Conservation (phyloP, 2,888 invertebrate genomes). For the Pseudococcus viburni region DNA sequence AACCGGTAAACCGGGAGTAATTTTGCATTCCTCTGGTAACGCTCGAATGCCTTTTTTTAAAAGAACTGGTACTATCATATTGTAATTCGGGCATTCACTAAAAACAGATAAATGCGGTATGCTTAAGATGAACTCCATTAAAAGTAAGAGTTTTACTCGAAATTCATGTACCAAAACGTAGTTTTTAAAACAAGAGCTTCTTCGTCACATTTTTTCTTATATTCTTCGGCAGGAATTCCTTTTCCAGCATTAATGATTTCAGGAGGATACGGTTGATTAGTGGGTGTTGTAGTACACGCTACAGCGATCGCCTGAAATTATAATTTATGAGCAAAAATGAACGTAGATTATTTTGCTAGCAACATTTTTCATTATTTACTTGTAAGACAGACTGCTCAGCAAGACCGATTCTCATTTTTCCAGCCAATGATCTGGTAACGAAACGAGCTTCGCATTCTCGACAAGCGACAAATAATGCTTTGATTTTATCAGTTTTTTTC, state of each 20-base stretch:
- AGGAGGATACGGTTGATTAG: conserved; percentile 78
- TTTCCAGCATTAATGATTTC: conserved; percentile 78
- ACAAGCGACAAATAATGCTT: conserved; percentile 93
- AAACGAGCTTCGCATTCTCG: conserved; percentile 89
- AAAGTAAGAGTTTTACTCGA: not conserved
- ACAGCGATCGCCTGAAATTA: conserved; percentile 83
- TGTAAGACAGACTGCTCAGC: conserved; percentile 95
- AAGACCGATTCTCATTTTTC: conserved; percentile 95
- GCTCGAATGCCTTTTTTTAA: conserved; percentile 82
- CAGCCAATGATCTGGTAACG: conserved; percentile 90
- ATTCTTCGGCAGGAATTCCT: conserved; percentile 77
- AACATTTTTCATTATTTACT: conserved; percentile 69
- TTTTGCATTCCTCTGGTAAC: conserved; percentile 85
- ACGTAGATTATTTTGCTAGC: too few relatives aligned
- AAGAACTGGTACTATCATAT: conserved; percentile 84
- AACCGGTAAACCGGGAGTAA: conserved; percentile 93
- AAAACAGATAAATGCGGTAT: not conserved
- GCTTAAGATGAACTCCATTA: not conserved
- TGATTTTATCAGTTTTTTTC: conserved; percentile 94
- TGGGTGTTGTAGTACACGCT: conserved; percentile 86
- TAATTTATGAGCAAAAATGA: not conserved
- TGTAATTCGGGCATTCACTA: conserved; percentile 96
- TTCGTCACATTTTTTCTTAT: conserved; percentile 84
- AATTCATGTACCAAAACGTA: conserved; percentile 83
- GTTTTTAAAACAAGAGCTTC: conserved; percentile 87